A percentile compares a stretch with the other conserved stretches of the same genome.
Conservation (phyloP, 2,888 invertebrate species). For the Rhogogaster chlorosoma region DNA sequence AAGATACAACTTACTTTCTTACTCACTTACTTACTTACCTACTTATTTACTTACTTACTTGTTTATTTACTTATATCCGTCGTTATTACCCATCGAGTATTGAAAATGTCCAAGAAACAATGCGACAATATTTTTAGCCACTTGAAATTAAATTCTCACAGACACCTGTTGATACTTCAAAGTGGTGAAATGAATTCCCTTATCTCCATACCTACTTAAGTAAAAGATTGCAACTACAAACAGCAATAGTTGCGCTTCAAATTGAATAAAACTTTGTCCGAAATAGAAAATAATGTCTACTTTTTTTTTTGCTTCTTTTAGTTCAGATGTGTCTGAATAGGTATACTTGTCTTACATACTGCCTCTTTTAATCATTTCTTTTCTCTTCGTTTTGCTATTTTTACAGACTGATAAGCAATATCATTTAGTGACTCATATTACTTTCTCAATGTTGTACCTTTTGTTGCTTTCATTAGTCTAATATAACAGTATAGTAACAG, state of each 20-base stretch:
- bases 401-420: neutral
- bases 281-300: neutral
- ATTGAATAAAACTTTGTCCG: neutral
- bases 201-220: neutral
- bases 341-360: neutral
- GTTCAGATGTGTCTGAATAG: neutral
- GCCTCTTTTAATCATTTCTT: neutral
- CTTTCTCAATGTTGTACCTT: neutral
- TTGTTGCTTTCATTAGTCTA: slow-evolving; percentile 23
- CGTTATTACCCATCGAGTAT: neutral
- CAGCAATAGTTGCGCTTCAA: neutral
- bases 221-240: neutral
- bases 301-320: neutral
- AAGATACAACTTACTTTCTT: neutral
- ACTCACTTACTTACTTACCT: neutral
- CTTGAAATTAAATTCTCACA: slow-evolving; percentile 40
- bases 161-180: slow-evolving; percentile 17
- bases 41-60: neutral
- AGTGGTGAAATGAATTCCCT: slow-evolving; percentile 6
- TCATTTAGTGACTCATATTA: neutral
- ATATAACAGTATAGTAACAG: slow-evolving; percentile 14
- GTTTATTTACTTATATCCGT: neutral
- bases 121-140: slow-evolving; percentile 9
- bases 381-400: neutral
- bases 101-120: neutral